Evolutionary conservation across 2,113 vertebrate species (phyloP).

Genomic region (Calcarius ornatus): DNA sequence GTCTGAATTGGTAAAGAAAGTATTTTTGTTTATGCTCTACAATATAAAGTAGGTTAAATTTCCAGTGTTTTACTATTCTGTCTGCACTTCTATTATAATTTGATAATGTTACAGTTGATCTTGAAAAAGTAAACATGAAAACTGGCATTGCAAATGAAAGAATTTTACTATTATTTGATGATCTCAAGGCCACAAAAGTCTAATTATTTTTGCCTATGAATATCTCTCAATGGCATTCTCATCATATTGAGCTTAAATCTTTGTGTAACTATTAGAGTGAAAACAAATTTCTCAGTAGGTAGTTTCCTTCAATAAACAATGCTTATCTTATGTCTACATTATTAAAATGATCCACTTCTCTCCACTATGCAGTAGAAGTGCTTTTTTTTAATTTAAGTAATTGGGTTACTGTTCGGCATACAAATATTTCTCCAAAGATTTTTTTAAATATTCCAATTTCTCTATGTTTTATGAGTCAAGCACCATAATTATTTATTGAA

Average conservation of each 20-base stretch:
- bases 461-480: background rate
- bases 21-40: background rate
- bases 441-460: background rate
- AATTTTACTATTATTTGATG: background rate
- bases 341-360: background rate
- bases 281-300: background rate
- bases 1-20: background rate
- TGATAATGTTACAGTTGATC: background rate
- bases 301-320: background rate
- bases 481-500: background rate
- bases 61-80: background rate
- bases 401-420: background rate
- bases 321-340: background rate
- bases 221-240: background rate
- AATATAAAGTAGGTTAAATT: background rate
- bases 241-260: background rate
- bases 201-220: background rate
- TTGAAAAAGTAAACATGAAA: background rate
- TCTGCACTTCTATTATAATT: background rate
- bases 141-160: background rate
- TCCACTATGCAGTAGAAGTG: background rate
- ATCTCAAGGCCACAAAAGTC: background rate
- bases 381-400: background rate
- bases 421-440: background rate
- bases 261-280: background rate